A percentile compares a stretch with the other conserved stretches of the same genome.
Evolutionary conservation across 2,797 vertebrate genomes (phyloP).

Genomic region (Takifugu rubripes): DNA sequence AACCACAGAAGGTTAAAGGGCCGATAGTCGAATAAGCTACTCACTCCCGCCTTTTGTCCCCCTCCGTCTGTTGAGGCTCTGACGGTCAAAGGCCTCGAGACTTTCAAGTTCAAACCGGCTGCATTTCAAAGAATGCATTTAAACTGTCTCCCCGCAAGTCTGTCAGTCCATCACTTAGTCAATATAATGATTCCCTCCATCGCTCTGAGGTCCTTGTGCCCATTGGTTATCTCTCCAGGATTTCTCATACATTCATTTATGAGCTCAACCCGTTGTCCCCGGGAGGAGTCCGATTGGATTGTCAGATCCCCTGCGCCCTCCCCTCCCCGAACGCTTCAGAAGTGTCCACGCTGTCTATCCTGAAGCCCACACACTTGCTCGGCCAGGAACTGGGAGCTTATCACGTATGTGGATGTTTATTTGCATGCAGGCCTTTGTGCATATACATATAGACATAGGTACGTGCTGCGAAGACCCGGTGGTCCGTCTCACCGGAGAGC

Average conservation of each 20-base stretch:
- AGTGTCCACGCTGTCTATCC: constrained; percentile 9
- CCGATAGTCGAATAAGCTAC: constrained; percentile 52
- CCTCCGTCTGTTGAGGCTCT: constrained; percentile 57
- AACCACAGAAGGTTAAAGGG: constrained; percentile 57
- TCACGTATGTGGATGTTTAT: constrained; percentile 7
- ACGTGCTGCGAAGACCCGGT: constrained; percentile 41
- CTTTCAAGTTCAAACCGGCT: constrained; percentile 64
- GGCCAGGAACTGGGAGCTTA: constrained; percentile 4
- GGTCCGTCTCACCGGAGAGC: constrained; percentile 53
- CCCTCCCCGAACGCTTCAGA: constrained; percentile 20
- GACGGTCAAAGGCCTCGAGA: constrained; percentile 63
- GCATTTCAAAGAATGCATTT: constrained; percentile 65
- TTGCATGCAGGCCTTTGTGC: constrained; percentile 2
- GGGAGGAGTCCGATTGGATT: constrained; percentile 59
- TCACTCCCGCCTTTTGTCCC: constrained; percentile 57
- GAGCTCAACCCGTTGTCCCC: constrained; percentile 46
- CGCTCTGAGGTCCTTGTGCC: constrained; percentile 60
- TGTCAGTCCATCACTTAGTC: constrained; percentile 67
- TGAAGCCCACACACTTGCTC: constrained; percentile 8
- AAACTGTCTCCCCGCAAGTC: constrained; percentile 56
- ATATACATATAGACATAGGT: constrained; percentile 30
- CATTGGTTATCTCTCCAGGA: constrained; percentile 60
- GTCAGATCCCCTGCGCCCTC: constrained; percentile 43
- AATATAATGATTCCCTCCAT: constrained; percentile 63
- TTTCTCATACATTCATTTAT: constrained; percentile 71